These are phyloP conservation scores for Leucoraja ocellata DNA, from an alignment of 2,797 vertebrate genomes.

Conservation along the genomic window DNA sequence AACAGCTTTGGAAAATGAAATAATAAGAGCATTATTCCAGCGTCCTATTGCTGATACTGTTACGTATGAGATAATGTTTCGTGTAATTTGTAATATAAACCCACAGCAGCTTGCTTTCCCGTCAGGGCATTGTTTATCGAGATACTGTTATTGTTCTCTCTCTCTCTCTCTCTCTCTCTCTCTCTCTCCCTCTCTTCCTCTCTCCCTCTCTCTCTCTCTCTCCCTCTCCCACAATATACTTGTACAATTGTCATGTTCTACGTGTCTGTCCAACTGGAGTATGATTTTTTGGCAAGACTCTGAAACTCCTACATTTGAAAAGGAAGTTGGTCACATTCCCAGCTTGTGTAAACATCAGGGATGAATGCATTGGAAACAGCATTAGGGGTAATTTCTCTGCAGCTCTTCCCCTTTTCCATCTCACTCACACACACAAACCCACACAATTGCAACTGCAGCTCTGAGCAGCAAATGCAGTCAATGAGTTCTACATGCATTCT, in stretches of 20 bases:
- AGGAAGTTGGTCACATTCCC: conserved; percentile 23
- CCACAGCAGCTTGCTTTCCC: background rate
- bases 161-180: background rate
- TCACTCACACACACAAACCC: background rate
- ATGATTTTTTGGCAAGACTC: conserved; percentile 17
- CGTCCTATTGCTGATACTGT: background rate
- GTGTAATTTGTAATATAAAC: background rate
- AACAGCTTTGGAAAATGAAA: background rate
- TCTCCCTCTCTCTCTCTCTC: background rate
- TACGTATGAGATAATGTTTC: background rate
- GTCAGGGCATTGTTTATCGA: background rate
- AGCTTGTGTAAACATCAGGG: conserved; percentile 17
- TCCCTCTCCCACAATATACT: background rate
- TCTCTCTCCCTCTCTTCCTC: background rate
- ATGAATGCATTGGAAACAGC: conserved; percentile 24
- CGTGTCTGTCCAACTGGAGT: background rate
- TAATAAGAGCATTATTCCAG: background rate
- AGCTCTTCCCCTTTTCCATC: background rate
- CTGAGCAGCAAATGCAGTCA: conserved; percentile 3
- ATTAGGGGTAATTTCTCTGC: background rate
- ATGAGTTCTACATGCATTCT: background rate
- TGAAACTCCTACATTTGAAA: conserved; percentile 19
- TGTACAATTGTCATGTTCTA: too few relatives aligned
- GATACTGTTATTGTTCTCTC: background rate
- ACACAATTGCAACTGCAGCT: background rate